Percentiles rank a stretch among this genome's conserved stretches.
Evolutionary conservation across 2,888 invertebrate genomes (phyloP).

Genomic region (Lasioglossum oenotherae): DNA sequence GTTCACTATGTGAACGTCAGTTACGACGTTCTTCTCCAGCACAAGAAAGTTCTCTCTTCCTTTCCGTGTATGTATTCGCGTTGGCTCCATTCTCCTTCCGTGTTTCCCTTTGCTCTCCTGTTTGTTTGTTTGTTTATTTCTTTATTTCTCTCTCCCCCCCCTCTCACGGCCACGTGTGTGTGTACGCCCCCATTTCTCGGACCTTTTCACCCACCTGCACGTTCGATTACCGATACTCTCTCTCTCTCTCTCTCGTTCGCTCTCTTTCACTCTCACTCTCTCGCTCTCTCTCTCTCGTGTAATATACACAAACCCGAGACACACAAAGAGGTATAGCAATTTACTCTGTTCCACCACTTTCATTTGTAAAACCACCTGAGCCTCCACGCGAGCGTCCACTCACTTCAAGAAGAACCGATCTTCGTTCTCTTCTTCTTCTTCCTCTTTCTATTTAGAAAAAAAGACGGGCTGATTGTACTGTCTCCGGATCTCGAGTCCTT

Average conservation of each 20-base stretch:
- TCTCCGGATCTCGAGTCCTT: constrained; percentile 45
- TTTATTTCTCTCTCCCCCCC: background rate
- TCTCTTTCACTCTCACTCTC: background rate
- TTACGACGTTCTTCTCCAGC: background rate
- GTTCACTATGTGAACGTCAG: background rate
- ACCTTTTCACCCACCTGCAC: constrained; percentile 59
- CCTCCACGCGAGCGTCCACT: constrained; percentile 53
- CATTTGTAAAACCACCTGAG: constrained; percentile 69
- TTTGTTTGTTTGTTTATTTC: background rate
- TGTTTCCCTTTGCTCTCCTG: background rate
- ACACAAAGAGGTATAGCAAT: constrained; percentile 77
- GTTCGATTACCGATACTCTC: constrained; percentile 46
- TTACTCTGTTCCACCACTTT: constrained; percentile 65
- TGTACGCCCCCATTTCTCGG: constrained; percentile 56
- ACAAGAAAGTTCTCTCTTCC: constrained; percentile 76
- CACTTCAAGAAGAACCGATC: constrained; percentile 50
- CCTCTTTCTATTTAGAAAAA: constrained; percentile 36
- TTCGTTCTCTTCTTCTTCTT: background rate
- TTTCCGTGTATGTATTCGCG: constrained; percentile 43
- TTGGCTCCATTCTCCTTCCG: constrained; percentile 40
- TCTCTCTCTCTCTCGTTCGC: background rate
- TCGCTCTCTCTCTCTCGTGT: constrained; percentile 55
- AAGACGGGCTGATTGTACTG: constrained; percentile 34
- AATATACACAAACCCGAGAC: constrained; percentile 75
- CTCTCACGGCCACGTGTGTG: constrained; percentile 50